Evolutionary conservation across 1,140 invertebrate species (phyloP).

Genomic region (Cydia amplana): DNA sequence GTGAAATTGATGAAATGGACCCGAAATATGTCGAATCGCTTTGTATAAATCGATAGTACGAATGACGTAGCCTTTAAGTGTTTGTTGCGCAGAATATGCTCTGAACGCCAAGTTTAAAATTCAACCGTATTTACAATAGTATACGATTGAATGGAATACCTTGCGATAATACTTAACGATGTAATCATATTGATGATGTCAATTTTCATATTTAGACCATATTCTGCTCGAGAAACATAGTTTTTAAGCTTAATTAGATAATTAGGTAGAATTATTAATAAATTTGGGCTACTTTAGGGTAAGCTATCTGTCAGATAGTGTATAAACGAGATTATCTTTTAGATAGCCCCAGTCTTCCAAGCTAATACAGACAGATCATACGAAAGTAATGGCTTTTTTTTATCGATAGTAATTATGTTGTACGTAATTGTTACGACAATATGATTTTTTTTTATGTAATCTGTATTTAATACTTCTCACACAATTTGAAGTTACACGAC

Average conservation of each 20-base stretch:
- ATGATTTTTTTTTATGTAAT: no score
- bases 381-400: neutral
- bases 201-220: neutral
- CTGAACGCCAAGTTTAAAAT: neutral
- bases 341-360: constrained; percentile 12
- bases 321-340: constrained; percentile 17
- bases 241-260: constrained; percentile 21
- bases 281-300: neutral
- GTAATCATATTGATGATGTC: constrained; percentile 9
- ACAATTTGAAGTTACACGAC: no score
- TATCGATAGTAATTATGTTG: neutral
- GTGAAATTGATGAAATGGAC: constrained; percentile 93
- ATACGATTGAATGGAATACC: neutral
- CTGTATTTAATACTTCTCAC: no score
- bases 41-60: constrained; percentile 76
- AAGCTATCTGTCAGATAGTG: constrained; percentile 16
- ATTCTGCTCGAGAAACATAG: neutral
- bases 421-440: no score
- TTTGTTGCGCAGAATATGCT: constrained; percentile 30
- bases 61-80: constrained; percentile 10
- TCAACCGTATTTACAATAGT: neutral
- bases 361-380: constrained; percentile 24
- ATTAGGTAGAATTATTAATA: constrained; percentile 11
- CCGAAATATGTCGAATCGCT: constrained; percentile 82
- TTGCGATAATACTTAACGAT: neutral